Conservation (phyloP, 2,888 invertebrate species). For the Himalopsyche japonica region DNA sequence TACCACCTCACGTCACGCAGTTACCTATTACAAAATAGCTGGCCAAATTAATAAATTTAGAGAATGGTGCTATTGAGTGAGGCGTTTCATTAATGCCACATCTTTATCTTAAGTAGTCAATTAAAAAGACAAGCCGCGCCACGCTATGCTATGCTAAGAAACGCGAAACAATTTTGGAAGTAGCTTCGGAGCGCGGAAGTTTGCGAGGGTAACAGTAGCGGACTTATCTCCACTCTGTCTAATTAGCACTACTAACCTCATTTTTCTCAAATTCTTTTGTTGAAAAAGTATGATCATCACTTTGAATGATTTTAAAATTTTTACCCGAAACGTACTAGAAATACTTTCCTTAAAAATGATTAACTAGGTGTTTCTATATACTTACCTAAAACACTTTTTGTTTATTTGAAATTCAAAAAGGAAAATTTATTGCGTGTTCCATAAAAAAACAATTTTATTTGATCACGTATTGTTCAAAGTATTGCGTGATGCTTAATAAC, state of each 20-base stretch:
- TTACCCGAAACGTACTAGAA: too few relatives aligned
- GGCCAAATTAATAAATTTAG: constrained; percentile 18
- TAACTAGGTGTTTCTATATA: too few relatives aligned
- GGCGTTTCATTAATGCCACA: constrained; percentile 25
- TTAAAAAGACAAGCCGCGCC: constrained; percentile 17
- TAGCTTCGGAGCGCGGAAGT: neutral
- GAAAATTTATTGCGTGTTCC: too few relatives aligned
- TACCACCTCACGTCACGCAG: constrained; percentile 1
- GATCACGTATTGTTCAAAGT: too few relatives aligned
- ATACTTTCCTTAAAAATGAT: too few relatives aligned
- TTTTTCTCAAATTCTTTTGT: neutral
- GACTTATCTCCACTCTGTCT: neutral
- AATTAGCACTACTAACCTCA: neutral
- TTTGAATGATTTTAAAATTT: too few relatives aligned
- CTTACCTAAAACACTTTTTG: too few relatives aligned
- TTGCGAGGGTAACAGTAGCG: neutral
- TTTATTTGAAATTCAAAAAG: too few relatives aligned
- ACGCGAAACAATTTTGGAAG: neutral
- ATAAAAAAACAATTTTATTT: too few relatives aligned
- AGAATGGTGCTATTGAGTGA: constrained; percentile 19
- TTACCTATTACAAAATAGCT: neutral
- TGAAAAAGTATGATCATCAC: neutral
- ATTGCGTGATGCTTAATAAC: too few relatives aligned
- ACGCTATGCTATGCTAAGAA: neutral
- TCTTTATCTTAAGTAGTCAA: constrained; percentile 33